Evolutionary conservation across 2,888 invertebrate genomes (phyloP).

Genomic region (Acanthococcus lagerstroemiae): DNA sequence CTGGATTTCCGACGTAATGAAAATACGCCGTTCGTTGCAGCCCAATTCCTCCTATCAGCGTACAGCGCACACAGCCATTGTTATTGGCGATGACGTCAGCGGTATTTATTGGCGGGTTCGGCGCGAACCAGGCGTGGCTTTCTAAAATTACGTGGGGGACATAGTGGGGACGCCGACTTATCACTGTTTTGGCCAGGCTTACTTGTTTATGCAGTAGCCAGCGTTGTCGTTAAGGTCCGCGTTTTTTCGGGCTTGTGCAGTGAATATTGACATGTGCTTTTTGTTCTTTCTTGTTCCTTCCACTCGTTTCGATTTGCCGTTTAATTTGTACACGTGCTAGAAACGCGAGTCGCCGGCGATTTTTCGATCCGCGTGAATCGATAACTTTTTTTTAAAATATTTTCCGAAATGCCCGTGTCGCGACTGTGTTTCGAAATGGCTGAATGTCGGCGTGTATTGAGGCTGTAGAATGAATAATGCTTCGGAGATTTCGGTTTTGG

Average conservation of each 20-base stretch:
- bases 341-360: not conserved
- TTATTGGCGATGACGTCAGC: slow-evolving; percentile 15
- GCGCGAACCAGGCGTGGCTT: not conserved
- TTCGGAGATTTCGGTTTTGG: too few relatives aligned
- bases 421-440: not conserved
- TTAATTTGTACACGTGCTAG: not conserved
- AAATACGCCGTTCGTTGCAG: too few relatives aligned
- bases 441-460: not conserved
- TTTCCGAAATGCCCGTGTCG: too few relatives aligned
- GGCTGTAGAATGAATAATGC: too few relatives aligned
- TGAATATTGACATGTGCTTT: not conserved
- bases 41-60: slow-evolving; percentile 14
- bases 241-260: slow-evolving; percentile 10
- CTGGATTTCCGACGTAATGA: too few relatives aligned
- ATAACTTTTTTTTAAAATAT: not conserved
- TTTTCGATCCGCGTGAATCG: not conserved
- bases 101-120: not conserved
- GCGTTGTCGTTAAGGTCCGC: slow-evolving; percentile 12
- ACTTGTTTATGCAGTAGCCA: not conserved
- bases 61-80: slow-evolving; percentile 7
- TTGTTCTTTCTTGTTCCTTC: not conserved
- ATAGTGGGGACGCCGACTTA: not conserved
- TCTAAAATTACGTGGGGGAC: not conserved
- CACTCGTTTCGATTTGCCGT: not conserved
- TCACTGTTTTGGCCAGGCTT: not conserved